Evolutionary conservation across 2,113 vertebrate species (phyloP).

Genomic region (Penelope pileata): DNA sequence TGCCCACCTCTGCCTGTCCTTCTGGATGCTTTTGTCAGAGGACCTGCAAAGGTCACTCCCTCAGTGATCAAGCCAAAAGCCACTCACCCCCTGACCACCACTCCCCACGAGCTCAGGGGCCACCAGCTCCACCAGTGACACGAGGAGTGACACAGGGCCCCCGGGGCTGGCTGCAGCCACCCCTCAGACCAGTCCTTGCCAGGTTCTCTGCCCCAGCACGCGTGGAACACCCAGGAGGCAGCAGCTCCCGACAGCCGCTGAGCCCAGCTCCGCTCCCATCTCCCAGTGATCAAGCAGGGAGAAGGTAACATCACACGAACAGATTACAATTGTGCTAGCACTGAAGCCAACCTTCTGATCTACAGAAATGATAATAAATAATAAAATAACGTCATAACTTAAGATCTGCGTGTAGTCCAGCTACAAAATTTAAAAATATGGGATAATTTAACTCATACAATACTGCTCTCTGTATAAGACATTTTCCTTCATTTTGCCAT

Average conservation of each 20-base stretch:
- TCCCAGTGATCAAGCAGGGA: neutral
- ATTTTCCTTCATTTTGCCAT: constrained; percentile 82
- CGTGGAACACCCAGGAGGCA: neutral
- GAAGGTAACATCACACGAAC: constrained; percentile 50
- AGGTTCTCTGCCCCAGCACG: neutral
- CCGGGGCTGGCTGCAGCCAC: neutral
- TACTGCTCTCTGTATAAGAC: constrained; percentile 83
- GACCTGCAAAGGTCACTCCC: fast-evolving
- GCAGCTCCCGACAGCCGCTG: constrained; percentile 8
- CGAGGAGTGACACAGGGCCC: neutral
- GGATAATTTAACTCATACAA: constrained; percentile 92
- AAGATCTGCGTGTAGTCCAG: constrained; percentile 96
- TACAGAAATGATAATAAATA: constrained; percentile 84
- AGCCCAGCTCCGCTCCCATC: constrained; percentile 45
- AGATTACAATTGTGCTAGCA: constrained; percentile 80
- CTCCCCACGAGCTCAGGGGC: neutral
- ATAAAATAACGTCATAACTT: constrained; percentile 92
- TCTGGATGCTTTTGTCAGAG: neutral
- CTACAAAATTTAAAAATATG: constrained; percentile 90
- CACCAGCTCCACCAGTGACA: fast-evolving
- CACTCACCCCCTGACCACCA: neutral
- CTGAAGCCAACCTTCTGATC: constrained; percentile 84
- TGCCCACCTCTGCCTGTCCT: neutral
- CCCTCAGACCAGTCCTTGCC: neutral
- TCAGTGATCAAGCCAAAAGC: neutral